Evolutionary conservation across 1,140 invertebrate species (phyloP).

Genomic region (Temnothorax nylanderi): DNA sequence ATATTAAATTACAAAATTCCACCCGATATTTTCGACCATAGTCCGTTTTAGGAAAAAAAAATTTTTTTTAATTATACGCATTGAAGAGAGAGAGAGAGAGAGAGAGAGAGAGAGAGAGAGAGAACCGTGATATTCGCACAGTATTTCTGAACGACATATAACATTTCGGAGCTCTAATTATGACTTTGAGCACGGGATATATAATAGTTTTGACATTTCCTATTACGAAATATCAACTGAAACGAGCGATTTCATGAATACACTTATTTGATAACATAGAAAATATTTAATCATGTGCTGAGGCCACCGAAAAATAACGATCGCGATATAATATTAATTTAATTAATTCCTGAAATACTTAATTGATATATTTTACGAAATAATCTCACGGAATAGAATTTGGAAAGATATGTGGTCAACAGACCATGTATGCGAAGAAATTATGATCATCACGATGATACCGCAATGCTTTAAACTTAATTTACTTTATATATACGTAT

Average conservation of each 20-base stretch:
- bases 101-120: too few relatives aligned
- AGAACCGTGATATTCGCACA: neutral
- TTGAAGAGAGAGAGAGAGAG: neutral
- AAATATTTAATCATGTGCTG: neutral
- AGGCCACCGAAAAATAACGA: neutral
- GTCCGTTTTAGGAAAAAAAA: neutral
- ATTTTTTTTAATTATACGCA: neutral
- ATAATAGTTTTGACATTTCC: neutral
- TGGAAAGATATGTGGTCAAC: neutral
- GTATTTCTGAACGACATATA: neutral
- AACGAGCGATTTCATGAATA: neutral
- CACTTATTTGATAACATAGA: neutral
- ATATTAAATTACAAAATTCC: constrained; percentile 43
- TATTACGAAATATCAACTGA: neutral
- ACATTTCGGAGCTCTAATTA: neutral
- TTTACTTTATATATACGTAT: neutral
- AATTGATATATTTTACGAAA: neutral
- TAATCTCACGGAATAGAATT: neutral
- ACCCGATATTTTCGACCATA: constrained; percentile 8
- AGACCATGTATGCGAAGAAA: neutral
- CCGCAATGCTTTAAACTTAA: constrained; percentile 5
- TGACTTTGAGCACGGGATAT: neutral
- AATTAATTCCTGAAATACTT: neutral
- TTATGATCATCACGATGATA: constrained; percentile 7
- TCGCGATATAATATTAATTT: constrained; percentile 5